A percentile compares a stretch with the other conserved stretches of the same genome.
These are phyloP conservation scores for Pangasius macronema DNA, from an alignment of 2,797 vertebrate genomes.

Conservation along the genomic window DNA sequence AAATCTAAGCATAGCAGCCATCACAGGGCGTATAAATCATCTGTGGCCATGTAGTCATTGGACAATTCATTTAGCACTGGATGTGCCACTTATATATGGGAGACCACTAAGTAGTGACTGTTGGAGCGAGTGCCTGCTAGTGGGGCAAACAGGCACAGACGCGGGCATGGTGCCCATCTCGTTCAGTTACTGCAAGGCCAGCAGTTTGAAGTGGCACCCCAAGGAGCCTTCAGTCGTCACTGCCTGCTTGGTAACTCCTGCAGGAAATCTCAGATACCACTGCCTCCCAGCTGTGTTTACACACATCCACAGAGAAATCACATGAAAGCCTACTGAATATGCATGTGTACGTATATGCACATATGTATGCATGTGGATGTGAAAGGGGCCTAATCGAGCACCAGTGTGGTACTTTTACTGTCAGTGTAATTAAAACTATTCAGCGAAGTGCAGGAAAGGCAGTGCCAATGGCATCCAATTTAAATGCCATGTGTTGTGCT, in stretches of 20 bases:
- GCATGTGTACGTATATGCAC: conserved; percentile 1
- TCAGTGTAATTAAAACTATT: conserved; percentile 37
- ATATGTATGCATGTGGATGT: neutral
- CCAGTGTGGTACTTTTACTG: conserved; percentile 19
- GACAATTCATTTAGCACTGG: conserved; percentile 43
- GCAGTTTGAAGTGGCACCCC: conserved; percentile 47
- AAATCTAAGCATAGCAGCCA: conserved; percentile 12
- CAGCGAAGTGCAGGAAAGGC: conserved; percentile 24
- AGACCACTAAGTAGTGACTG: conserved; percentile 33
- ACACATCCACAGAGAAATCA: neutral
- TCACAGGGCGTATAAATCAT: neutral
- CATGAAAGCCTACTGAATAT: conserved; percentile 19
- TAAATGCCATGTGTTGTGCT: conserved; percentile 41
- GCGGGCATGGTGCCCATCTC: conserved; percentile 42
- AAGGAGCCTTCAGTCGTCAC: conserved; percentile 15
- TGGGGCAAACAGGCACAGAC: neutral
- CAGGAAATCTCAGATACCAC: conserved; percentile 10
- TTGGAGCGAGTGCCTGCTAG: conserved; percentile 25
- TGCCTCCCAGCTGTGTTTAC: conserved; percentile 33
- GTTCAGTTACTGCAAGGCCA: conserved; percentile 47
- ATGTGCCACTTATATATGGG: conserved; percentile 2
- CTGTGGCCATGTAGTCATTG: conserved; percentile 19
- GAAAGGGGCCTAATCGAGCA: conserved; percentile 25
- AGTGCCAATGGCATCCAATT: conserved; percentile 29
- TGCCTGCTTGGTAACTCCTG: neutral